phyloP scores from a whole-genome alignment of 2,888 invertebrate species.

The Busseola fusca region DNA sequence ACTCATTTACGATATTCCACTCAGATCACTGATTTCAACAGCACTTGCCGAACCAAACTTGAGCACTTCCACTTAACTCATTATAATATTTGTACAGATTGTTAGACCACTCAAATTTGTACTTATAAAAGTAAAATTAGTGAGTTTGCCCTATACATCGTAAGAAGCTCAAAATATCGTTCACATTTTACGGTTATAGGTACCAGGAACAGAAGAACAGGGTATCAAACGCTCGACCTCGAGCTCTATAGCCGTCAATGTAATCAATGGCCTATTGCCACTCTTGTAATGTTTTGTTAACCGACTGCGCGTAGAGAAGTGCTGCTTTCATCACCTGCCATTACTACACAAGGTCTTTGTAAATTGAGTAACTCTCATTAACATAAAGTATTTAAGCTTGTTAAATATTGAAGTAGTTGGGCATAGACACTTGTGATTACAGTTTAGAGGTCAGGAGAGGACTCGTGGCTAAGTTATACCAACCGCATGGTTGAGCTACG shows the following conservation, averaged over 20 bases:
- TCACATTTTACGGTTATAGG: no score
- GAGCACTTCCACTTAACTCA: no score
- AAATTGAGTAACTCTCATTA: conserved; percentile 31
- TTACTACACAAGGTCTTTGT: conserved; percentile 18
- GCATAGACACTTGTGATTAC: background rate
- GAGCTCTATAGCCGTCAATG: background rate
- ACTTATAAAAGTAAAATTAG: no score
- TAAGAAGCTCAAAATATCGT: no score
- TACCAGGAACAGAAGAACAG: background rate
- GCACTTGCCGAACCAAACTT: no score
- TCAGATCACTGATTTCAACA: no score
- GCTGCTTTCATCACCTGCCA: conserved; percentile 21
- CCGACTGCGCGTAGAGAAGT: conserved; percentile 36
- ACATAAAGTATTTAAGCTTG: conserved; percentile 16
- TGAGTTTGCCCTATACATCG: no score
- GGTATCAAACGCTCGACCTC: conserved; percentile 1
- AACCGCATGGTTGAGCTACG: background rate
- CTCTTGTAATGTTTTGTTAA: conserved; percentile 27
- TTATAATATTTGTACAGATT: no score
- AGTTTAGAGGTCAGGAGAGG: conserved; percentile 7
- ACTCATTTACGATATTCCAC: no score
- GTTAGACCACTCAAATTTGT: no score
- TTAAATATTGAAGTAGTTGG: conserved; percentile 1
- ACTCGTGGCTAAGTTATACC: background rate
- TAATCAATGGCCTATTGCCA: background rate